These are phyloP conservation scores for Cuculus canorus DNA, from an alignment of 2,797 vertebrate genomes.

Conservation along the genomic window DNA sequence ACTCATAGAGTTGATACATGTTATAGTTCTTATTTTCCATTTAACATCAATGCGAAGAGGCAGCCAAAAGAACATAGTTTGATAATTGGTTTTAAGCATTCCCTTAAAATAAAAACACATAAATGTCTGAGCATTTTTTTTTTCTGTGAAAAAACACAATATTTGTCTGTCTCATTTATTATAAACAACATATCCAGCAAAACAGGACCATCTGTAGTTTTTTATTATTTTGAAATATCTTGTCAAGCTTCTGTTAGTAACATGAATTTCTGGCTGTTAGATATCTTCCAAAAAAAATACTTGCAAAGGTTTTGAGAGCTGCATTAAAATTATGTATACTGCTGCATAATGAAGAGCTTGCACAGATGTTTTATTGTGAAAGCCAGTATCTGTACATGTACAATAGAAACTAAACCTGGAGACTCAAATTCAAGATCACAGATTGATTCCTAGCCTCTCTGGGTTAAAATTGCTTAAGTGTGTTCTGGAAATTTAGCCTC, in stretches of 20 bases:
- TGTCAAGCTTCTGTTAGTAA: background rate
- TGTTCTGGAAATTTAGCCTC: background rate
- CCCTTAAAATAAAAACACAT: background rate
- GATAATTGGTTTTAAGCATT: background rate
- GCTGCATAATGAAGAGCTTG: background rate
- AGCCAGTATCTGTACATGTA: background rate
- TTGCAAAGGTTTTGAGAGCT: background rate
- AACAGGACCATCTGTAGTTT: background rate
- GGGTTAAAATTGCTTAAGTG: background rate
- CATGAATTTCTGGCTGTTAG: background rate
- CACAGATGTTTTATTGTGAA: background rate
- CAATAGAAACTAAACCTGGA: background rate
- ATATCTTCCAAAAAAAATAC: background rate
- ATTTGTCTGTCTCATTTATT: background rate
- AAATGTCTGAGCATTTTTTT: background rate
- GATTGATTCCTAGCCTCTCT: background rate
- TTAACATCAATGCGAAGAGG: background rate
- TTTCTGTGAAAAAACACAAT: background rate
- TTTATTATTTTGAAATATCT: background rate
- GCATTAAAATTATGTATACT: background rate
- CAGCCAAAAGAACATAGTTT: background rate
- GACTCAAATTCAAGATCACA: background rate
- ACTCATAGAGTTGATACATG: background rate
- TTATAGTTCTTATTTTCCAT: background rate
- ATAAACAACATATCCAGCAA: background rate